phyloP scores from a whole-genome alignment of 1,140 invertebrate species.

The Calycopis cecrops region DNA sequence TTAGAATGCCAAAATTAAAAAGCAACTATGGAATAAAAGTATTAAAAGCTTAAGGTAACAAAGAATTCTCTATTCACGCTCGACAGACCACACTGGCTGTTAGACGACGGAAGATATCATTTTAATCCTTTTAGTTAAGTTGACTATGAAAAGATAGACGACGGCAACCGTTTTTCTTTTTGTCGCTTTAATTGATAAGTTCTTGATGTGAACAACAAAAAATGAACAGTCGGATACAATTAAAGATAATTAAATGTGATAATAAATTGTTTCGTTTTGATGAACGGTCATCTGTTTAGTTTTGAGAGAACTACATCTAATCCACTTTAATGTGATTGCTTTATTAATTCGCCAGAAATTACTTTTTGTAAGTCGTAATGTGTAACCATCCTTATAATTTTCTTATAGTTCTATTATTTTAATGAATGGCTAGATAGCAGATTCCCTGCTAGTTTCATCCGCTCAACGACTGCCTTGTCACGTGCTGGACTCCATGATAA shows the following conservation, averaged over 20 bases:
- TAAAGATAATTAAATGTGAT: conserved; percentile 7
- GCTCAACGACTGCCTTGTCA: no score
- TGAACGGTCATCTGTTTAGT: conserved; percentile 4
- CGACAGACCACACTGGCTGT: conserved; percentile 64
- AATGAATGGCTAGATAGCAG: no score
- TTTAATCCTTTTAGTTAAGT: conserved; percentile 74
- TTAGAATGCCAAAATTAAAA: conserved; percentile 65
- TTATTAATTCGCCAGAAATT: no score
- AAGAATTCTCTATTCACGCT: conserved; percentile 63
- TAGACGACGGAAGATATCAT: conserved; percentile 68
- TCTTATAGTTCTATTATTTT: no score
- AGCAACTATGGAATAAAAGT: conserved; percentile 65
- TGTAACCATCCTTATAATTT: no score
- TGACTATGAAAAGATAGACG: conserved; percentile 66
- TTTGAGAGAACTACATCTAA: no score
- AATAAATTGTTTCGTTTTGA: conserved; percentile 3
- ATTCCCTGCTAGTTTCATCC: no score
- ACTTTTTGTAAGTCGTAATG: no score
- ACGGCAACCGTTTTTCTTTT: conserved; percentile 48
- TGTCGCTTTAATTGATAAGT: conserved; percentile 17
- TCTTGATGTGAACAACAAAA: conserved; percentile 7
- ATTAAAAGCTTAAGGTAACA: conserved; percentile 72
- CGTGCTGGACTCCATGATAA: no score
- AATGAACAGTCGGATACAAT: neutral
- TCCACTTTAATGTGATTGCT: neutral